Base-by-base conservation (phyloP, 2,888 invertebrate species). In the Drosophila seclusa region DNA sequence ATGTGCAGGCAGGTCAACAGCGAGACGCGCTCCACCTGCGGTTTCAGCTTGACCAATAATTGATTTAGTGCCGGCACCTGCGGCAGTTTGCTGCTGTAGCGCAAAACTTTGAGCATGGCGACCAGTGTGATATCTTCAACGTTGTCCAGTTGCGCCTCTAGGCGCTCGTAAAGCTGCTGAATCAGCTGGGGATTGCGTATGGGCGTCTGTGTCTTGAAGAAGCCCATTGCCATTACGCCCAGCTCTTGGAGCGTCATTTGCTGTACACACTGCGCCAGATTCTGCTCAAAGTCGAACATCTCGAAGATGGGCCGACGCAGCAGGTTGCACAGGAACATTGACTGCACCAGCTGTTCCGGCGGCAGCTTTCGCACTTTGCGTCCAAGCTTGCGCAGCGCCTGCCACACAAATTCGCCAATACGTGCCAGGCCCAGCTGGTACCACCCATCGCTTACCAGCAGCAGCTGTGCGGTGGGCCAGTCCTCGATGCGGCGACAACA, bases 141-240 rank as follows among this genome's bases (percentile, higher is more conserved):
- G 5, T 90, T 92, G 29, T 94, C 92, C 24, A 94, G 84, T 73
- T 95, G 93, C 11, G 93, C 89, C n/a, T 94, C 93, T 0, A 95
- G 90, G 85, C 93, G 94, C 2, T 93, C 78, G 40, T 96, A 94
- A 1, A 96, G 93, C 60, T 93, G 93, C 4, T 92, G 82, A 0
- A 95, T 61, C 49, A 96, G 83, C 0, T 92, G 87, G 4, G 90
- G 78, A 90, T 93, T 94, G 73, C 94, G 94, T 57, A 97, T 94
- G 21, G 94, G 94, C 2, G 95, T 95, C 92, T 95, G 94, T 21
- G 95, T 95, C 93, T 97, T 97, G 85, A 97, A 97, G 91, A 96
- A 97, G 0, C 96, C 96, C 95, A 96, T 95, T 6, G 95, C 94
- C 80, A 96, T 94, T 18, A 97, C 94, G 16, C 95, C 96, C 68